Evolutionary conservation across 2,888 invertebrate genomes (phyloP).

Genomic region (Brassicogethes aeneus): DNA sequence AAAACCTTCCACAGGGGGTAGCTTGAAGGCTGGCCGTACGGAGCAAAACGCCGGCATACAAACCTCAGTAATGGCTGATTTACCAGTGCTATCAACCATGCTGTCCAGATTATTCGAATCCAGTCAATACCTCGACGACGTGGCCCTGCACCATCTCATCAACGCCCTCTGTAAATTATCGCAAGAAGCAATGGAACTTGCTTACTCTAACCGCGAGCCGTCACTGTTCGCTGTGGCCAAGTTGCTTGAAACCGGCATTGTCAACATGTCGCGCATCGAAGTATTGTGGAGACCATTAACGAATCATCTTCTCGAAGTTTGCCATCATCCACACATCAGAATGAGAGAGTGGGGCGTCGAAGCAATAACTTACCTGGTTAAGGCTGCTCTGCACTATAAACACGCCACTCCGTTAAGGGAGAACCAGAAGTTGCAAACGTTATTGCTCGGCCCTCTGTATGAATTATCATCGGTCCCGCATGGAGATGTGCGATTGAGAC

Average conservation of each 20-base stretch:
- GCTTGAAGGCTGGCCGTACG: conserved; percentile 75
- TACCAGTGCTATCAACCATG: conserved; percentile 85
- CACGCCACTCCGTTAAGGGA: conserved; percentile 75
- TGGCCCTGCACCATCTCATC: conserved; percentile 89
- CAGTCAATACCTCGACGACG: conserved; percentile 87
- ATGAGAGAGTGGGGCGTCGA: conserved; percentile 98
- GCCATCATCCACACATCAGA: conserved; percentile 88
- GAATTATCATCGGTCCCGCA: conserved; percentile 84
- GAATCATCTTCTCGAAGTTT: conserved; percentile 91
- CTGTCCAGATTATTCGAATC: conserved; percentile 90
- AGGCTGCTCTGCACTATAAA: conserved; percentile 81
- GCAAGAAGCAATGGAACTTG: conserved; percentile 94
- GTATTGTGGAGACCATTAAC: conserved; percentile 93
- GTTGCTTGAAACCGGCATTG: conserved; percentile 92
- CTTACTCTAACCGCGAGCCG: conserved; percentile 92
- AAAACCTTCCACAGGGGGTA: conserved; percentile 90
- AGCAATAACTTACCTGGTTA: conserved; percentile 88
- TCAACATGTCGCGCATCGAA: conserved; percentile 87
- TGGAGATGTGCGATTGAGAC: conserved; percentile 88
- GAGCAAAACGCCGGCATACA: conserved; percentile 85
- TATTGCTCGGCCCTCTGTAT: conserved; percentile 82
- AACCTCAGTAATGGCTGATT: conserved; percentile 92
- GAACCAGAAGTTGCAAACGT: conserved; percentile 79
- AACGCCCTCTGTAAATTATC: conserved; percentile 94
- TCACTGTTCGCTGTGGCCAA: conserved; percentile 96